phyloP scores from a whole-genome alignment of 2,888 invertebrate genomes.

The Sipha maydis region DNA sequence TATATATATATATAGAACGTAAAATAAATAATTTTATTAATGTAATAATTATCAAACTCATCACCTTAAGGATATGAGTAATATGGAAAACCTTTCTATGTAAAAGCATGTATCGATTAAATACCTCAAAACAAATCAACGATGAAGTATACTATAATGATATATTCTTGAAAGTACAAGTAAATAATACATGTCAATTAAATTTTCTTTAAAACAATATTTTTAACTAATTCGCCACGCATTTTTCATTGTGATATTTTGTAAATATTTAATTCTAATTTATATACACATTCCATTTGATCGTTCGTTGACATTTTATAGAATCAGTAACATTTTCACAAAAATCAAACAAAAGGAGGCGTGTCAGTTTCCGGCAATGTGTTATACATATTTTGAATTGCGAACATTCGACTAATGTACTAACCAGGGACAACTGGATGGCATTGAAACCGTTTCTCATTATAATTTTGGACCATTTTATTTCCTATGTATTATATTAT shows the following conservation, averaged over 20 bases:
- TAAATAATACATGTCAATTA: not conserved
- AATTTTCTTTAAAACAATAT: not conserved
- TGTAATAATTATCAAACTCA: not conserved
- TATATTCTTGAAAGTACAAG: not conserved
- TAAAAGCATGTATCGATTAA: not conserved
- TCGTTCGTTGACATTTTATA: conserved; percentile 7
- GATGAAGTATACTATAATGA: not conserved
- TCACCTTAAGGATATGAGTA: not conserved
- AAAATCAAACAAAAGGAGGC: conserved; percentile 28
- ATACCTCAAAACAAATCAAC: not conserved
- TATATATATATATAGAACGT: too few species aligned
- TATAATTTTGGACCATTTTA: conserved; percentile 38
- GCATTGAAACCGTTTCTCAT: conserved; percentile 51
- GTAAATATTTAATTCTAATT: not conserved
- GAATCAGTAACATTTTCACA: conserved; percentile 13
- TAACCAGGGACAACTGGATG: conserved; percentile 40
- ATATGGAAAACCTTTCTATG: not conserved
- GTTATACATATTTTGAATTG: conserved; percentile 39
- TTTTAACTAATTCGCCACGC: not conserved
- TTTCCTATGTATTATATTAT: conserved; percentile 15
- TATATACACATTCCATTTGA: not conserved
- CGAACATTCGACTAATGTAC: conserved; percentile 20
- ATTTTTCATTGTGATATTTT: not conserved
- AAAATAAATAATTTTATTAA: not conserved
- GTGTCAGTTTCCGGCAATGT: conserved; percentile 49